These are phyloP conservation scores for Delichon dasypus DNA, from an alignment of 2,797 vertebrate species.

Conservation along the genomic window DNA sequence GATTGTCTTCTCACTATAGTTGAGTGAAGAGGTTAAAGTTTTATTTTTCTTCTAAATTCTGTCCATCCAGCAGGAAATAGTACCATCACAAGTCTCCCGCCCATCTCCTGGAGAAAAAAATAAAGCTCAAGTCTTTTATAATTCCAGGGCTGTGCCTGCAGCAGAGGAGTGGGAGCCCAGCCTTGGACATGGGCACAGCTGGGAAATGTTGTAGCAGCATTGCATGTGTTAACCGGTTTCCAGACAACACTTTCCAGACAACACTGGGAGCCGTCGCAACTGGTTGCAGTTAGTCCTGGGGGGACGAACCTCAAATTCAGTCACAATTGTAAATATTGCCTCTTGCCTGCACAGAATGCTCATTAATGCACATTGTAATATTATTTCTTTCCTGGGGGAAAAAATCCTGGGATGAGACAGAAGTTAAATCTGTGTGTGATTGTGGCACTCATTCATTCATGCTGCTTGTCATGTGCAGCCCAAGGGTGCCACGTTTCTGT, in stretches of 20 bases:
- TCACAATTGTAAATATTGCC: background rate
- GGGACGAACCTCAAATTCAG: background rate
- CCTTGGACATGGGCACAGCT: background rate
- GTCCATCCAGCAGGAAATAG: constrained; percentile 55
- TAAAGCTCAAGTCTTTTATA: constrained; percentile 24
- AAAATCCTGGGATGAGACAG: background rate
- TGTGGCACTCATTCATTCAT: background rate
- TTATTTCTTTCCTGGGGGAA: constrained; percentile 41
- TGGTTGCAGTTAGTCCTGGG: background rate
- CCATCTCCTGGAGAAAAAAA: constrained; percentile 17
- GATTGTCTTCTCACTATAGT: constrained; percentile 33
- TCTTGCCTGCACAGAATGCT: background rate
- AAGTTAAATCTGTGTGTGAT: background rate
- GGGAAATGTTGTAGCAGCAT: background rate
- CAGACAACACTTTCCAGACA: background rate
- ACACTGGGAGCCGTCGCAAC: background rate
- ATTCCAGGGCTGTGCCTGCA: background rate
- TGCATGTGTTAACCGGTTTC: background rate
- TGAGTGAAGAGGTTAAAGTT: constrained; percentile 66
- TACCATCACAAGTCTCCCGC: constrained; percentile 48
- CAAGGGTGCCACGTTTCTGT: background rate
- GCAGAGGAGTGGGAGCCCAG: background rate
- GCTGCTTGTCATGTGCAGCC: background rate
- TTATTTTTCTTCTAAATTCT: constrained; percentile 54
- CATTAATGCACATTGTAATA: background rate